phyloP scores from a whole-genome alignment of 2,113 vertebrate genomes.

The Ancistrus triradiatus region DNA sequence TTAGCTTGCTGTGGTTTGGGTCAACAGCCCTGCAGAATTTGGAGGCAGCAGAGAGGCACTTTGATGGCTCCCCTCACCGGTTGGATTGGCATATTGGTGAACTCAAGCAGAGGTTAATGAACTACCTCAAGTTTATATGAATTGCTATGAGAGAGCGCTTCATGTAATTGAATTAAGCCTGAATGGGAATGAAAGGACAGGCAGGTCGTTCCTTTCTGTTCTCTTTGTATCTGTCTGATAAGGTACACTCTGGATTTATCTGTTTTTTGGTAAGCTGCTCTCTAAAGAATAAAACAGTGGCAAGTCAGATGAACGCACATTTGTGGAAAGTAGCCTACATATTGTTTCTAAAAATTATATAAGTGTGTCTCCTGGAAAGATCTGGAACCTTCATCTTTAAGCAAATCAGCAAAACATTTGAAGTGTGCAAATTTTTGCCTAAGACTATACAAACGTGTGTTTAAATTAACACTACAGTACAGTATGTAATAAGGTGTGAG shows the following conservation, averaged over 20 bases:
- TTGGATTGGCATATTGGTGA: slow-evolving; percentile 41
- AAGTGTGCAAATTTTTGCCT: too few species aligned
- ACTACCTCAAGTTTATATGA: slow-evolving; percentile 50
- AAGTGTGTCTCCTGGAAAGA: too few species aligned
- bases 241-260: slow-evolving; percentile 28
- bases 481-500: too few species aligned
- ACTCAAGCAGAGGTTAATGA: slow-evolving; percentile 51
- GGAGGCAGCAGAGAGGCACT: slow-evolving; percentile 38
- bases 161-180: slow-evolving; percentile 53
- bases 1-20: slow-evolving; percentile 31
- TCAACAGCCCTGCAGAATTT: slow-evolving; percentile 42
- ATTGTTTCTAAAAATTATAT: too few species aligned
- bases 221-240: slow-evolving; percentile 6
- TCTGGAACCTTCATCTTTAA: too few species aligned
- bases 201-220: background rate
- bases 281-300: slow-evolving; percentile 13
- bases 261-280: slow-evolving; percentile 28
- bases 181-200: slow-evolving; percentile 42
- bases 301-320: background rate
- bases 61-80: slow-evolving; percentile 35
- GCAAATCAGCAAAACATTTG: too few species aligned
- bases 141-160: slow-evolving; percentile 38
- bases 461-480: too few species aligned
- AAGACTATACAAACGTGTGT: too few species aligned
- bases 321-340: too few species aligned